Evolutionary conservation across 2,113 vertebrate species (phyloP).

Genomic region (Paraplagusia blochii): DNA sequence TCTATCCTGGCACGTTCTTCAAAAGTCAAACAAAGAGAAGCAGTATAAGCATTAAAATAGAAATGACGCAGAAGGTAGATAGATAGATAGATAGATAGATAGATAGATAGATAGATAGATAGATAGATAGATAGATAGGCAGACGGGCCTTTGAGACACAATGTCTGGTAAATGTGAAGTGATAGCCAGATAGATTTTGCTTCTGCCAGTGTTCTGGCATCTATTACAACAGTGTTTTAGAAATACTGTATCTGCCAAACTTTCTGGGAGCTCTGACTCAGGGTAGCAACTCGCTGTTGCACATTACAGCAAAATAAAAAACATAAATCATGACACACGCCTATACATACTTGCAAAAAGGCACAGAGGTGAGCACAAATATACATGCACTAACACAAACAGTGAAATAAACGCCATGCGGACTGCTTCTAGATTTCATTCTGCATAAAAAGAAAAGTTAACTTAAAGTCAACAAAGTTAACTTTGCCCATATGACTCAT

Average conservation of each 20-base stretch:
- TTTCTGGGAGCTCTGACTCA: slow-evolving; percentile 70
- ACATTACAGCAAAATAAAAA: slow-evolving; percentile 57
- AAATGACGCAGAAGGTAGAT: slow-evolving; percentile 8
- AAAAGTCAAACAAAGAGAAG: slow-evolving; percentile 1
- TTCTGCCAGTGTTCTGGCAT: slow-evolving; percentile 12
- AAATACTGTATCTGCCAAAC: slow-evolving; percentile 12
- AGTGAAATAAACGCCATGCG: not conserved
- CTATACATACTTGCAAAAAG: not conserved
- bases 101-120: slow-evolving; percentile 20
- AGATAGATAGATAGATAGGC: no score
- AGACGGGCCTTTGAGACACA: no score
- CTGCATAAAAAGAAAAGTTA: slow-evolving; percentile 12
- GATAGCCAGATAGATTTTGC: no score
- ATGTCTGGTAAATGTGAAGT: no score
- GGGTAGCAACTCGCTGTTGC: slow-evolving; percentile 31
- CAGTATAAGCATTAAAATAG: slow-evolving; percentile 1
- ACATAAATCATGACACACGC: slow-evolving; percentile 45
- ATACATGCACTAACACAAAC: slow-evolving; percentile 10
- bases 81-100: slow-evolving; percentile 5
- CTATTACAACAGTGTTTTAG: slow-evolving; percentile 6
- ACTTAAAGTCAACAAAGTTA: slow-evolving; percentile 20
- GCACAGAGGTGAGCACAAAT: slow-evolving; percentile 10
- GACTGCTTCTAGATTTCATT: no score
- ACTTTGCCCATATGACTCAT: slow-evolving; percentile 41
- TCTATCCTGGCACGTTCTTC: not conserved